Conservation (phyloP, 1,140 invertebrate genomes). For the Hyposmocoma kahamanoa region DNA sequence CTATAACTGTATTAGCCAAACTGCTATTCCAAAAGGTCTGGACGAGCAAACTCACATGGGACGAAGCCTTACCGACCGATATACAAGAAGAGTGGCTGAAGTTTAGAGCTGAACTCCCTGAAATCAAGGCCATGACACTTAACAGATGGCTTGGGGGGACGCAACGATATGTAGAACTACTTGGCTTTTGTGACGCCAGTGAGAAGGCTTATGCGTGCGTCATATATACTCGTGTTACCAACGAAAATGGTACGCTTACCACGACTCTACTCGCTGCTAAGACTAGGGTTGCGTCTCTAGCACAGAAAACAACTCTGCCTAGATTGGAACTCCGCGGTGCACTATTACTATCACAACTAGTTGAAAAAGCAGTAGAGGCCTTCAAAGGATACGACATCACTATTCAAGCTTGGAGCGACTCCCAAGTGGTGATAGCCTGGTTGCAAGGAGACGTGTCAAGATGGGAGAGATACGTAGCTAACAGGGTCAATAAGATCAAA, state of each 20-base stretch:
- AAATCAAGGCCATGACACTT: neutral
- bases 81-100: no score
- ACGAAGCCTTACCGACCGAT: no score
- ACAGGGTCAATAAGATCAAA: conserved; percentile 41
- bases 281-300: conserved; percentile 6
- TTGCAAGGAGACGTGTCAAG: conserved; percentile 19
- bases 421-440: conserved; percentile 42
- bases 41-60: conserved; percentile 34
- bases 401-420: no score
- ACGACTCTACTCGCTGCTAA: conserved; percentile 4
- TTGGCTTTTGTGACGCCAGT: conserved; percentile 15
- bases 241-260: neutral
- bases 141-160: conserved; percentile 17
- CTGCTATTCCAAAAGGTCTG: conserved; percentile 56
- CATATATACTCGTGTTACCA: neutral
- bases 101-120: no score
- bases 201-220: neutral
- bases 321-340: conserved; percentile 3
- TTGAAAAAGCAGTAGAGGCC: conserved; percentile 1
- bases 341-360: neutral
- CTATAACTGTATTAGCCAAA: conserved; percentile 45
- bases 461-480: conserved; percentile 45
- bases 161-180: conserved; percentile 15
- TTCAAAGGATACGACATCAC: no score
- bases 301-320: neutral